Evolutionary conservation across 2,888 invertebrate genomes (phyloP), one percentile per base, ranked within the genome.

Genomic region (Dryomyza anilis): DNA sequence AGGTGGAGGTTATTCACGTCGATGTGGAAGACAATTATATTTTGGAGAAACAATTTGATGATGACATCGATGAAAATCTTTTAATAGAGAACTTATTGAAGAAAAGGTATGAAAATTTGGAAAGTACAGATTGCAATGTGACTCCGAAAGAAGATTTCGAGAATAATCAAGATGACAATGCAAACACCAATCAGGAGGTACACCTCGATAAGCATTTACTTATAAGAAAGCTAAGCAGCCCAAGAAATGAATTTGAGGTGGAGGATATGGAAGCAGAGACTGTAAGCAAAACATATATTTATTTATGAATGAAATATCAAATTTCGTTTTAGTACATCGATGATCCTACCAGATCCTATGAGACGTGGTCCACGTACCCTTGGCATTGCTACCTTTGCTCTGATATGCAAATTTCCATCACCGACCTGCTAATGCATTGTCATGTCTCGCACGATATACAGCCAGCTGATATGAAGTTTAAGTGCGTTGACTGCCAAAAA

Each of bases 401-500:
- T 6, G 39, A 10, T 19, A 53, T 43, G 29, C 29, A 61, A 27
- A 3, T 53, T 21, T 52, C 53, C 1, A 53, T 29, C 30, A 14
- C 14, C 4, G 52, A 61, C 12, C 30, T 61, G 19, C 12, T 45
- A 21, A 12, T 52, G 27, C 61, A 61, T 12, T 46, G 27, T 19
- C 27, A 53, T 27, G 52, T 29, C 29, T 2, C 30, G 14, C 61
- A 61, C 43, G 53, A 53, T 16, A 3, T 53, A 27, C 2, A 33
- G 1, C 29, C 61, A 12, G n/a, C 56, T 3, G 55, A 71, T 33
- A 43, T 72, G 21, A 50, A 70, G 16, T 78, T 72, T 65, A 61
- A 71, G 50, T 79, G 79, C 56, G 67, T 63, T 10, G 76, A 77
- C 67, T 79, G 79, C 50, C 68, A 72, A 8, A 77, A 78, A 64